Evolutionary conservation across 2,797 vertebrate genomes (phyloP).

Genomic region (Lepus townsendii): DNA sequence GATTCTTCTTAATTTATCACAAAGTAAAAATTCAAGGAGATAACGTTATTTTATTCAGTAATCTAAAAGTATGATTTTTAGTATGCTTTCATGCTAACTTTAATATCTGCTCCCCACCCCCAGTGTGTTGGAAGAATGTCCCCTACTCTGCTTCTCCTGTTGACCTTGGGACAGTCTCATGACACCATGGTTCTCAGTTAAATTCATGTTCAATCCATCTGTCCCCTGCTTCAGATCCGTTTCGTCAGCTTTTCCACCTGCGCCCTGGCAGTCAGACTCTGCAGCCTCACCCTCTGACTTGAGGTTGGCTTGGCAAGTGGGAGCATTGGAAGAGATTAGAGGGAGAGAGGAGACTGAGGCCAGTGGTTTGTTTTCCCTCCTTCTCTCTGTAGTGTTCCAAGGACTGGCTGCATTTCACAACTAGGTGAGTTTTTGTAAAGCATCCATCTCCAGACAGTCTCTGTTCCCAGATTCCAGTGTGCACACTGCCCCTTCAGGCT

Average conservation of each 20-base stretch:
- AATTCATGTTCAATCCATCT: background rate
- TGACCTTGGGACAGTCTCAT: background rate
- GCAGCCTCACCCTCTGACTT: background rate
- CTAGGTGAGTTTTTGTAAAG: background rate
- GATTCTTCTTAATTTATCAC: constrained; percentile 29
- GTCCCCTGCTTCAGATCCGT: background rate
- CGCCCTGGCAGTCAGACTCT: background rate
- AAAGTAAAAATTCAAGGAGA: constrained; percentile 8
- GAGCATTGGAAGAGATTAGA: background rate
- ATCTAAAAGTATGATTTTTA: background rate
- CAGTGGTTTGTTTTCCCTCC: background rate
- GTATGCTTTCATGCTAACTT: background rate
- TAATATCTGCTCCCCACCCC: background rate
- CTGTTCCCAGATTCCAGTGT: constrained; percentile 26
- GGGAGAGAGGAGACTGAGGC: background rate
- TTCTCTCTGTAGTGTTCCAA: background rate
- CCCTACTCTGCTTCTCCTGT: background rate
- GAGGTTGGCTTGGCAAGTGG: background rate
- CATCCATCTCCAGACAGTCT: background rate
- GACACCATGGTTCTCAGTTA: background rate
- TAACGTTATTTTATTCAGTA: background rate
- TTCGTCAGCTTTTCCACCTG: background rate
- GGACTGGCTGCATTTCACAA: background rate
- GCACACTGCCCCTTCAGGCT: background rate
- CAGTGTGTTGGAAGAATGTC: background rate